phyloP scores from a whole-genome alignment of 1,140 invertebrate species.

The Solen grandis region DNA sequence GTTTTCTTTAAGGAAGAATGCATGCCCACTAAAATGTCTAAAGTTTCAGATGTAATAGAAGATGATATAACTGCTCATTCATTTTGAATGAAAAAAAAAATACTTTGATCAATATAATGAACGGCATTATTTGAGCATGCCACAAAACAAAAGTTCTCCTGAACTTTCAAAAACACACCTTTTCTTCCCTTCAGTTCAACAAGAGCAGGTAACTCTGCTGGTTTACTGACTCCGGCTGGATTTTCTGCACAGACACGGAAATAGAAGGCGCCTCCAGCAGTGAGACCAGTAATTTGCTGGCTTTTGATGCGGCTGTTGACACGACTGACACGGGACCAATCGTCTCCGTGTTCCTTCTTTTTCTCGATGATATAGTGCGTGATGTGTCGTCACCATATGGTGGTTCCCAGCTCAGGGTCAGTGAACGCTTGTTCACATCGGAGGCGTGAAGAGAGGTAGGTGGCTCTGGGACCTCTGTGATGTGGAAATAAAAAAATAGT shows the following conservation, averaged over 20 bases:
- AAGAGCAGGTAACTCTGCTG: conserved; percentile 80
- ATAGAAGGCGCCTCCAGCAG: conserved; percentile 66
- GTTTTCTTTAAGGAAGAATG: too few species aligned
- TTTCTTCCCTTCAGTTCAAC: conserved; percentile 73
- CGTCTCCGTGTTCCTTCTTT: conserved; percentile 93
- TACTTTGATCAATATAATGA: too few species aligned
- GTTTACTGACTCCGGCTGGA: conserved; percentile 96
- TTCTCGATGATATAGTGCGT: conserved; percentile 82
- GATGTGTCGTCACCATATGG: conserved; percentile 80
- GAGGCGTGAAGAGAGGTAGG: conserved; percentile 94
- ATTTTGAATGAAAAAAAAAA: too few species aligned
- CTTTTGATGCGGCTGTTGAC: conserved; percentile 66
- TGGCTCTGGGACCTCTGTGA: conserved; percentile 63
- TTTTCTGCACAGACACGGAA: conserved; percentile 98
- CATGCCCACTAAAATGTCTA: too few species aligned
- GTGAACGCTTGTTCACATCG: conserved; percentile 95
- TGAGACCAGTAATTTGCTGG: conserved; percentile 72
- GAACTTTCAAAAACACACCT: too few species aligned
- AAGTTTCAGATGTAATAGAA: too few species aligned
- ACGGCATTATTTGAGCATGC: too few species aligned
- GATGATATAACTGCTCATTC: too few species aligned
- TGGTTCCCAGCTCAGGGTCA: conserved; percentile 93
- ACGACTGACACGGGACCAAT: conserved; percentile 90
- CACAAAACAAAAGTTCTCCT: too few species aligned
- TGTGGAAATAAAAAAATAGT: neutral